Evolutionary conservation across 2,888 invertebrate genomes (phyloP), one percentile per base, ranked within the genome.

Genomic region (Tetrapedia diversipes): DNA sequence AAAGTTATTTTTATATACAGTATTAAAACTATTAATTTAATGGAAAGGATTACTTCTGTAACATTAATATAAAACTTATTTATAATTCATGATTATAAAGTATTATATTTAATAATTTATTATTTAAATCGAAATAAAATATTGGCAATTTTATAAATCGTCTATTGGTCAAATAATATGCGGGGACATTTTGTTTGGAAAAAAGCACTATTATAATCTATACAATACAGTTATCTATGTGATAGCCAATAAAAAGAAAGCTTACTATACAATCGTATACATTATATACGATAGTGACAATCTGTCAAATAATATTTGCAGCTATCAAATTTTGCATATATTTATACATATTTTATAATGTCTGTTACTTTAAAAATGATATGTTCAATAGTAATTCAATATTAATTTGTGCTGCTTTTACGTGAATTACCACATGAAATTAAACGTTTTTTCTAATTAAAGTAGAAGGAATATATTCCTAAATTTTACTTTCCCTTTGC

Each of bases 271-370:
- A 32, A 61, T n/a, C n/a, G n/a, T n/a, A n/a, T n/a, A n/a, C n/a
- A n/a, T n/a, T n/a, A n/a, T n/a, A n/a, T n/a, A n/a, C n/a, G n/a
- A n/a, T 16, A 39, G 37, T 43, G 53, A 39, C 24, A 56, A 45
- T 10, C 57, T 78, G 77, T 69, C 77, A 77, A 61, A 76, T 39
- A 22, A 45, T 41, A 47, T 43, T 54, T 22, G 34, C 22, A 64
- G 29, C 47, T 59, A 45, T 74, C 75, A 67, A 74, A 51, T 49
- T 63, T 59, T 14, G 16, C 32, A 24, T 54, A 49, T 41, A 29
- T 56, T 16, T 56, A 45, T 51, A 29, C 6, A 49, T 19, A 47
- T 32, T 14, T 63, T 47, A 70, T 47, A 66, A 78, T 77, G 70
- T 37, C 27, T n/a, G 24, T 37, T 49, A 16, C 27, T 59, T 56